A percentile compares a stretch with the other conserved stretches of the same genome.
phyloP scores from a whole-genome alignment of 1,140 invertebrate species.

The Papilio aristodemus region DNA sequence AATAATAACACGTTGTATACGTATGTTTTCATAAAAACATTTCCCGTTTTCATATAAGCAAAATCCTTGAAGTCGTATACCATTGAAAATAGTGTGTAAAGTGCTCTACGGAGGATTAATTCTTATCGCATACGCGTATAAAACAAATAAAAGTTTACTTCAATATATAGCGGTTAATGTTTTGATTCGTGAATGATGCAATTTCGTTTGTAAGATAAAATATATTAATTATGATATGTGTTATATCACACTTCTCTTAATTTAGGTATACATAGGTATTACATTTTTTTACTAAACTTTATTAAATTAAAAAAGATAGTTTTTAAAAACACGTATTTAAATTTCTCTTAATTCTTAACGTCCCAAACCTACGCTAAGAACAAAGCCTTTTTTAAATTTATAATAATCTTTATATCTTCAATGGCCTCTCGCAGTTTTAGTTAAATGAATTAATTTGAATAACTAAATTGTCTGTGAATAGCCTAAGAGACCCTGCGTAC shows the following conservation, averaged over 20 bases:
- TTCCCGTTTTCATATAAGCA: not conserved
- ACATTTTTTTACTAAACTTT: no score
- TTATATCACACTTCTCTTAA: no score
- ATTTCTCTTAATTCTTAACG: conserved; percentile 7
- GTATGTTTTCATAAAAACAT: conserved; percentile 1
- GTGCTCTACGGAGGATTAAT: not conserved
- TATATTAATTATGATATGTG: no score
- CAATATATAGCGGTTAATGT: no score
- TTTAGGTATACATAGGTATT: no score
- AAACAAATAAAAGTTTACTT: not conserved
- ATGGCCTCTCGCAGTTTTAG: conserved; percentile 12
- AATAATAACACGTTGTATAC: not conserved
- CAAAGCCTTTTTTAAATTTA: conserved; percentile 7
- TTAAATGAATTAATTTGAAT: conserved; percentile 19
- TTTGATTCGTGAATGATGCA: no score
- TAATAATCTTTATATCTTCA: conserved; percentile 17
- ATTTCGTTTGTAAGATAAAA: no score
- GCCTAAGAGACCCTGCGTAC: not conserved
- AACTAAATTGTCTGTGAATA: conserved; percentile 17
- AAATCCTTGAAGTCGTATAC: not conserved
- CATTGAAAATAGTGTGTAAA: not conserved
- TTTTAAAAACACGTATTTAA: conserved; percentile 18
- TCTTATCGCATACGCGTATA: not conserved
- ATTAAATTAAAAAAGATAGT: no score
- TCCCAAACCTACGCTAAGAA: not conserved